phyloP scores from a whole-genome alignment of 2,888 invertebrate genomes.

The Helicoverpa assulta region DNA sequence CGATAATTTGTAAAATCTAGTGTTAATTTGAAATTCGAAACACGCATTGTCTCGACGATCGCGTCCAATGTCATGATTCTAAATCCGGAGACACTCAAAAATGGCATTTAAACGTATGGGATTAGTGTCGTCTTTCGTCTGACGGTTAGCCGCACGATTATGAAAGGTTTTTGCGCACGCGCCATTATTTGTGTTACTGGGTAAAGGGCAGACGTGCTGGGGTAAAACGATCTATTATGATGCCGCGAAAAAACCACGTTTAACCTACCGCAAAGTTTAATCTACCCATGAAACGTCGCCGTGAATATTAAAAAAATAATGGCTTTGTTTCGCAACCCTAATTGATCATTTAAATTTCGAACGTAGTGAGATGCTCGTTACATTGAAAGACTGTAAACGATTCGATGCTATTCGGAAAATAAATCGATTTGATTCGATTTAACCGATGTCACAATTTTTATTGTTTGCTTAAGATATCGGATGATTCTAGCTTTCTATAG shows the following conservation, averaged over 20 bases:
- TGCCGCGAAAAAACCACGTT: constrained; percentile 66
- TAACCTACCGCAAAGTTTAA: constrained; percentile 26
- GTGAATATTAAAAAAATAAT: constrained; percentile 27
- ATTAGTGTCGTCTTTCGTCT: constrained; percentile 65
- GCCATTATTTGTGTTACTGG: constrained; percentile 84
- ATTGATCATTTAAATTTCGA: constrained; percentile 46
- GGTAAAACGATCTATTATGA: constrained; percentile 66
- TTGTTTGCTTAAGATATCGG: constrained; percentile 46
- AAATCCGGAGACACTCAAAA: constrained; percentile 66
- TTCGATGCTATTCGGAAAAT: constrained; percentile 56
- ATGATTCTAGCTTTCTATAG: constrained; percentile 46
- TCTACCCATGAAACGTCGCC: constrained; percentile 5
- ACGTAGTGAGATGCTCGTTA: constrained; percentile 42
- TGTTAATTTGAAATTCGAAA: constrained; percentile 76
- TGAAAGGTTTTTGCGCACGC: constrained; percentile 74
- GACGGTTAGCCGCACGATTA: constrained; percentile 53
- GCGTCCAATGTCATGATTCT: constrained; percentile 83
- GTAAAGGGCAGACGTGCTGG: constrained; percentile 84
- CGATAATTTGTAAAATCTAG: constrained; percentile 60
- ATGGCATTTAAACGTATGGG: constrained; percentile 62
- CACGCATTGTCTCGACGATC: constrained; percentile 77
- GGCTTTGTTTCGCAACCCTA: constrained; percentile 42
- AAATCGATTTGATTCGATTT: constrained; percentile 63
- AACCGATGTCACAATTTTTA: constrained; percentile 58
- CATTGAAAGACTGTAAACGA: constrained; percentile 56